Evolutionary conservation across 2,113 vertebrate genomes (phyloP), one percentile per base, ranked within the genome.

Genomic region (Pithys albifrons): DNA sequence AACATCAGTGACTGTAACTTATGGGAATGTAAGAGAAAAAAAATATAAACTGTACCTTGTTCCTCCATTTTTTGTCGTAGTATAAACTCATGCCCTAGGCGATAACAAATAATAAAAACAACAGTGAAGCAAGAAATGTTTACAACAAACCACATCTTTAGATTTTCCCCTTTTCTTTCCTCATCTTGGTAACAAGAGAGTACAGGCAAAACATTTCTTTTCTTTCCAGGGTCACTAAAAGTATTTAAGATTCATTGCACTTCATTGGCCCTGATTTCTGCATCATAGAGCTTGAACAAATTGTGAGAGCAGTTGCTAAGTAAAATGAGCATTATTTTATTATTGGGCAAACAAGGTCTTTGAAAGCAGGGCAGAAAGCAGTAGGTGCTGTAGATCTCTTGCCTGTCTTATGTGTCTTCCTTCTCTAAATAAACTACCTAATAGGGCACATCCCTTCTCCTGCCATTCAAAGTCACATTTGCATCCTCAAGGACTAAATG

Each of bases 361-460:
- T 28, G 48, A 31, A 18, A 35, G 49, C 58, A 58, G 10, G 28
- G 55, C 41, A 70, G 51, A 7, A 73, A 57, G 12, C 23, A 74
- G 58, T 6, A 22, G 1, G 3, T 0, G 4, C 70, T 62, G 2
- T 5, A 7, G 49, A 17, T 54, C 15, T 78, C 39, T 43, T 58
- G 41, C 19, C 19, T 25, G 4, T 1, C 0, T 10, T 64, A n/a
- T 0, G 0, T 35, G 33, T 54, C 28, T 41, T 61, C 18, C 20
- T 1, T 2, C 52, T 31, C 35, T 14, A 1, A 8, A 2, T 19
- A 54, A 37, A n/a, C 18, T 16, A 12, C 25, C 9, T 14, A 8
- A 3, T 0, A 66, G 61, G 39, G 18, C 1, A 2, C 13, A n/a
- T 33, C 3, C 43, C 57, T 73, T 28, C 65, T 58, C 24, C 43